Evolutionary conservation across 2,888 invertebrate genomes (phyloP), one percentile per base, ranked within the genome.

Genomic region (Hyposoter dolosus): DNA sequence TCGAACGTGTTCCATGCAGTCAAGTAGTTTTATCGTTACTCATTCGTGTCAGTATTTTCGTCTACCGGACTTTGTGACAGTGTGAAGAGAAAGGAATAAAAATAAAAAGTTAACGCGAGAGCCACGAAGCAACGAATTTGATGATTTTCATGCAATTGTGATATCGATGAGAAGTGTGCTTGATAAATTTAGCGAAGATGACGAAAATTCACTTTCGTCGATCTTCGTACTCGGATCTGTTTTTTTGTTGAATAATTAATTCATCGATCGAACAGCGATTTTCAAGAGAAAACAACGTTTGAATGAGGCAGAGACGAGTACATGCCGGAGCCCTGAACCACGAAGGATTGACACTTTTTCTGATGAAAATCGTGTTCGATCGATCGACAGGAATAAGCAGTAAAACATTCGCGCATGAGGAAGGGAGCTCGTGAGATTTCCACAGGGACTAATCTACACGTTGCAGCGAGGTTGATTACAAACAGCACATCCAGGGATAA

Each of bases 401-500:
- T 19, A 72, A 63, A 76, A 66, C 40, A 65, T 66, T 65, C 65
- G 35, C 77, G 72, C 74, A 82, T 56, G 65, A 28, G n/a, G 17
- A 28, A 45, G 17, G 23, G 68, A 53, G 63, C 28, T 43, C 12
- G 75, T 82, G 75, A n/a, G 19, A 76, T 56, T 75, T 45, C 75
- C 69, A 65, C 47, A 53, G 69, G 79, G 63, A 63, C 32, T 69
- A 65, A 63, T 80, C 63, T 47, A 79, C 66, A 68, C 69, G 28
- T 82, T 53, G 56, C 35, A 50, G 60, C n/a, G 10, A 9, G 69
- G 19, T 78, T 78, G 78, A 78, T 81, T 83, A 50, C 80, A 78
- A 81, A 88, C 84, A 80, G 85, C 86, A 88, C 86, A 50, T 28
- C 45, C 56, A 78, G 17, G 56, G 68, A 78, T 23, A 85, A 88